Conservation (phyloP, 2,888 invertebrate genomes). For the Cataglyphis livida region DNA sequence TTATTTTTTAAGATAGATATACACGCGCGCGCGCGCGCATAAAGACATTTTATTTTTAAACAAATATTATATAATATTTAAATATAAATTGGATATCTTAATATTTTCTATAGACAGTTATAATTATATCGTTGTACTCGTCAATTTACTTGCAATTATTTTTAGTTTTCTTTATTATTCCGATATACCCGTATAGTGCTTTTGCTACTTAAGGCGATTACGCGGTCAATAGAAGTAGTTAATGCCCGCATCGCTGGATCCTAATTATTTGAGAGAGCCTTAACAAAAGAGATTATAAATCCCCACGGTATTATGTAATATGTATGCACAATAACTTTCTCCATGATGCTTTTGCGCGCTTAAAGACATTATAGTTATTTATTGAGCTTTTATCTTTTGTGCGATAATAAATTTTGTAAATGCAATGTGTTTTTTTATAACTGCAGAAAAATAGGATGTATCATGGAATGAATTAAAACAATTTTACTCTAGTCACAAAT, state of each 20-base stretch:
- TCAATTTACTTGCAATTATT: slow-evolving; percentile 18
- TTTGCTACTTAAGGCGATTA: slow-evolving; percentile 31
- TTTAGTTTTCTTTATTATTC: slow-evolving; percentile 33
- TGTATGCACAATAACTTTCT: slow-evolving; percentile 10
- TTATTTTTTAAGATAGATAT: slow-evolving; percentile 21
- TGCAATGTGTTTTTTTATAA: neutral
- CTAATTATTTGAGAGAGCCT: slow-evolving; percentile 24
- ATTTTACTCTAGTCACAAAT: neutral
- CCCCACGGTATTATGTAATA: slow-evolving; percentile 34
- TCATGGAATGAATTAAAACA: neutral
- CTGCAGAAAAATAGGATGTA: neutral
- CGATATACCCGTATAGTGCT: slow-evolving; percentile 1
- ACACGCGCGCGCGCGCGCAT: neutral
- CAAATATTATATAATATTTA: neutral
- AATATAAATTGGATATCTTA: neutral
- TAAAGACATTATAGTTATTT: neutral
- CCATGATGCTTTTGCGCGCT: slow-evolving; percentile 6
- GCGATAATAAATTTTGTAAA: neutral
- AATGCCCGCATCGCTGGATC: slow-evolving; percentile 23
- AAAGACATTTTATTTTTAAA: neutral
- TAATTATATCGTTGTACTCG: neutral
- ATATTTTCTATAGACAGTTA: neutral
- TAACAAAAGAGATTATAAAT: slow-evolving; percentile 30
- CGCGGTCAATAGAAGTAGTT: slow-evolving; percentile 30
- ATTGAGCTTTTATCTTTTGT: neutral